Base-by-base conservation (phyloP, 64 coral and sea anemone species). In the Montipora efflorescens region DNA sequence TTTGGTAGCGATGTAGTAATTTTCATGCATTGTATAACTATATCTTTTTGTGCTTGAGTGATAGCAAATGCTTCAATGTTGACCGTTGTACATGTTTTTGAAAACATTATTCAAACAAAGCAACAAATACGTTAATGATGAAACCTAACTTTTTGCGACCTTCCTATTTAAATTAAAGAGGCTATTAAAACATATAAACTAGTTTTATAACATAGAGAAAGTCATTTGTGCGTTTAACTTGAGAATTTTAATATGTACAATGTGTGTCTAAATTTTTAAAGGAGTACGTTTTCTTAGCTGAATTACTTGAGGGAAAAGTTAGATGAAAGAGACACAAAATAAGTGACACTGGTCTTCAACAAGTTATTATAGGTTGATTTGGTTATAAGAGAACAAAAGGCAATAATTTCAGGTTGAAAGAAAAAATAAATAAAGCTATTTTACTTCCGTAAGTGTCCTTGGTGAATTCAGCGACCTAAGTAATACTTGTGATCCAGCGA, bases 121-220 rank as follows among this genome's bases (percentile, higher is more conserved):
- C 61, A 64, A 64, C 4, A 16, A 64, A 64, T 14, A 22, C 20
- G 36, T 36, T 36, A 36, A 36, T 36, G 36, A 36, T 36, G 36
- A 36, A 36, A 36, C 36, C 36, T 36, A 36, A 36, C 36, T 2
- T 36, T 36, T 36, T 36, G 1, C 36, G 36, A 36, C 36, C 36
- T 36, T 48, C 28, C n/a, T 64, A 4, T 83, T 58, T 84, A 84
- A 48, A 48, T 11, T 86, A 48, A 22, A 0, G 68, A 47, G n/a
- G 11, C 6, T 57, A 57, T 8, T 8, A 21, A 72, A 14, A 86
- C 15, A 73, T 47, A 86, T 86, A 45, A 48, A 36, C 66, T 86
- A 86, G 82, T 86, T 86, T 86, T 86, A 86, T 86, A 86, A 13
- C 45, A 16, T 19, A 21, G 46, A 50, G 19, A 71, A 71, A 48